Percentiles rank a stretch among this genome's conserved stretches.
These are phyloP conservation scores for Spodoptera frugiperda DNA, from an alignment of 1,140 invertebrate species.

Conservation along the genomic window DNA sequence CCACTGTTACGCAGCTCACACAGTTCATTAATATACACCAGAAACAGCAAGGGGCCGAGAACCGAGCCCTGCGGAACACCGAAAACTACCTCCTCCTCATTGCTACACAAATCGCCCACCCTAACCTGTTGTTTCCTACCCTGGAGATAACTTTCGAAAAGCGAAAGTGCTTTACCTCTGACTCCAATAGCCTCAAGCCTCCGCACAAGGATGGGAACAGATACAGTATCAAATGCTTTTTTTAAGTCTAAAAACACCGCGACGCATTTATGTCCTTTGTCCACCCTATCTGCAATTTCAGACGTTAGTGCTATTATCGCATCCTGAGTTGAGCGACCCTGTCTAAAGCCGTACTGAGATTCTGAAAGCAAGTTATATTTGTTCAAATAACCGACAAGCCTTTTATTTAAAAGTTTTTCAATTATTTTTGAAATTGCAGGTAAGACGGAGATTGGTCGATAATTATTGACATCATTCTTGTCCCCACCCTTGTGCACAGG, in stretches of 20 bases:
- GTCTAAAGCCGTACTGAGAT: too few relatives aligned
- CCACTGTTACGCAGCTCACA: too few relatives aligned
- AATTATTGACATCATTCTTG: conserved; percentile 38
- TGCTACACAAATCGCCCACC: background rate
- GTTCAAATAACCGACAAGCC: background rate
- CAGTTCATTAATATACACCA: too few relatives aligned
- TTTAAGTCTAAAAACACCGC: too few relatives aligned
- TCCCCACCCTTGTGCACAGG: conserved; percentile 41
- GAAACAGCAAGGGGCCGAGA: too few relatives aligned
- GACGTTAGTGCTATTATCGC: too few relatives aligned
- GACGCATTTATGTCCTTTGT: too few relatives aligned
- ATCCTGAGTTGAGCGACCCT: too few relatives aligned
- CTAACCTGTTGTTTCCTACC: background rate
- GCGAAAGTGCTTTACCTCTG: background rate
- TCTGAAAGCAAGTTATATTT: background rate
- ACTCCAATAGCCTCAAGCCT: background rate
- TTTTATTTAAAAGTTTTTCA: background rate
- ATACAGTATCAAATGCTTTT: too few relatives aligned
- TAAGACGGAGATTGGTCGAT: background rate
- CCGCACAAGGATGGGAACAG: too few relatives aligned
- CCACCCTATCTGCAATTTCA: too few relatives aligned
- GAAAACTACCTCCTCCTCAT: background rate
- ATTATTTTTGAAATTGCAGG: background rate
- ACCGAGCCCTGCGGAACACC: background rate
- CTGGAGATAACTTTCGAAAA: background rate